phyloP scores from a whole-genome alignment of 2,797 vertebrate genomes.

The Peromyscus attwateri region DNA sequence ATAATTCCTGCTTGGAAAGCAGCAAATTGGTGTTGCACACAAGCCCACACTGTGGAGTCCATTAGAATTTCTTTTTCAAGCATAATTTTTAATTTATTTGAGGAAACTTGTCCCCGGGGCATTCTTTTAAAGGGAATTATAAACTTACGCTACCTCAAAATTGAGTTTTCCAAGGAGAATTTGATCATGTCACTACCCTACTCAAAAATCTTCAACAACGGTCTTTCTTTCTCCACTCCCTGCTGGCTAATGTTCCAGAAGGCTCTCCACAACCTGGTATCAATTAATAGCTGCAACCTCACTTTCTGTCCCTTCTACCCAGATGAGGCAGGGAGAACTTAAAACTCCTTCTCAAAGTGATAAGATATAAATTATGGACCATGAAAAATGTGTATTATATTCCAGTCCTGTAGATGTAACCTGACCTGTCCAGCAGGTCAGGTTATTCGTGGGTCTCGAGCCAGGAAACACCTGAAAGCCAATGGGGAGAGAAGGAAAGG shows the following conservation, averaged over 20 bases:
- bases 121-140: conserved; percentile 69
- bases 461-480: too few relatives aligned
- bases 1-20: conserved; percentile 61
- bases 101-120: conserved; percentile 40
- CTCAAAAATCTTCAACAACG: conserved; percentile 11
- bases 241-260: conserved; percentile 47
- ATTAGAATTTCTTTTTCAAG: conserved; percentile 67
- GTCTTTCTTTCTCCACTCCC: conserved; percentile 36
- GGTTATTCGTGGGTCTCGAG: too few relatives aligned
- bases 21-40: conserved; percentile 37
- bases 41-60: conserved; percentile 54
- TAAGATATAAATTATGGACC: not conserved
- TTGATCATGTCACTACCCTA: conserved; percentile 7
- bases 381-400: not conserved
- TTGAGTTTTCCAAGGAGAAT: conserved; percentile 62
- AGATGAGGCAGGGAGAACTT: not conserved
- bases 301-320: conserved; percentile 9
- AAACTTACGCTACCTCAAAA: conserved; percentile 62
- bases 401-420: not conserved
- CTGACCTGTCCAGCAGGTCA: too few relatives aligned
- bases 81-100: conserved; percentile 65
- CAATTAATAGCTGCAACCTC: conserved; percentile 2
- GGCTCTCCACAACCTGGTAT: not conserved
- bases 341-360: not conserved
- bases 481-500: too few relatives aligned